Evolutionary conservation across 2,113 vertebrate genomes (phyloP).

Genomic region (Corapipo altera): DNA sequence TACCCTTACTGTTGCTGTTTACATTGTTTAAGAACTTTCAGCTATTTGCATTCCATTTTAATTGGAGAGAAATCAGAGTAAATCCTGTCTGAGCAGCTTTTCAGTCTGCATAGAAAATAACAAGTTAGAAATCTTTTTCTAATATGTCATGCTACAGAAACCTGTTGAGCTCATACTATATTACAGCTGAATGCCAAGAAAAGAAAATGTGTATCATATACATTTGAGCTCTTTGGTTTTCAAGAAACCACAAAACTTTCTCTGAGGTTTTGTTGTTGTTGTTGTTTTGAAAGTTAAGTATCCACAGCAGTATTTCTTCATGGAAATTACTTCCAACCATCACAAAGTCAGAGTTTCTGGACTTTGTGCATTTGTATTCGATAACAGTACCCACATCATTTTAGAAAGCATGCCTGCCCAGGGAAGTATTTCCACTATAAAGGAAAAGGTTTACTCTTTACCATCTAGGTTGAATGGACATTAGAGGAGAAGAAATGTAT

Average conservation of each 20-base stretch:
- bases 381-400: background rate
- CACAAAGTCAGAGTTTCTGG: background rate
- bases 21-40: slow-evolving; percentile 12
- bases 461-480: background rate
- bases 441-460: background rate
- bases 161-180: background rate
- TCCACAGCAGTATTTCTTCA: background rate
- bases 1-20: slow-evolving; percentile 23
- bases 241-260: background rate
- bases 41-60: slow-evolving; percentile 27
- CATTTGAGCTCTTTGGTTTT: background rate
- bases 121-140: background rate
- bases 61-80: slow-evolving; percentile 38
- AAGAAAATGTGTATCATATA: background rate
- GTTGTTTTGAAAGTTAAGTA: slow-evolving; percentile 3
- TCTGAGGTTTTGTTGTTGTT: background rate
- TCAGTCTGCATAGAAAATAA: slow-evolving; percentile 1
- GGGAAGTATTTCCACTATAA: background rate
- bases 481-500: background rate
- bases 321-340: background rate
- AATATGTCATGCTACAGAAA: background rate
- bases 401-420: background rate
- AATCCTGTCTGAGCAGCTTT: slow-evolving; percentile 5
- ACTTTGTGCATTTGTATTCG: background rate
- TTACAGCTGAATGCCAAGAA: background rate